Conservation (phyloP, 2,888 invertebrate species). For the Phorcus lineatus region DNA sequence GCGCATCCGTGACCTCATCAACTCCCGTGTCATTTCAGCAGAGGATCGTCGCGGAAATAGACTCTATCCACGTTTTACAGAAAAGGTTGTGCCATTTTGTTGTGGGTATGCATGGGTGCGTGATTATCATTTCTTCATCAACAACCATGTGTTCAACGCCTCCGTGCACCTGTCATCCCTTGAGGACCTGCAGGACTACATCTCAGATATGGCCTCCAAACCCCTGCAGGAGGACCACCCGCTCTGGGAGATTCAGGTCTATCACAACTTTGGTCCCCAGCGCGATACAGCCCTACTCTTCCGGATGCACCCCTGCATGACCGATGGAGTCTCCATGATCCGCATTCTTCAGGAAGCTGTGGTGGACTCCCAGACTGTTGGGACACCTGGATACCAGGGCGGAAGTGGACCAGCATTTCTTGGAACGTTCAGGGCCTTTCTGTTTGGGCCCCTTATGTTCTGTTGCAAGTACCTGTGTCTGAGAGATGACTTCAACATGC, state of each 20-base stretch:
- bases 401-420: constrained; percentile 71
- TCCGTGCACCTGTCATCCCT: constrained; percentile 70
- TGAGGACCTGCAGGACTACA: constrained; percentile 76
- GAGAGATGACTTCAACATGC: constrained; percentile 76
- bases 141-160: constrained; percentile 77
- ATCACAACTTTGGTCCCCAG: constrained; percentile 75
- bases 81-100: constrained; percentile 74
- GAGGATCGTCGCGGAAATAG: constrained; percentile 72
- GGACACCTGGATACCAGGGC: constrained; percentile 35
- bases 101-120: constrained; percentile 78
- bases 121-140: constrained; percentile 77
- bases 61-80: constrained; percentile 77
- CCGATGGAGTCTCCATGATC: constrained; percentile 78
- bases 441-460: constrained; percentile 78
- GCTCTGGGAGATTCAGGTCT: constrained; percentile 78
- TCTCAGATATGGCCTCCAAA: constrained; percentile 75
- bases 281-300: constrained; percentile 77
- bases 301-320: constrained; percentile 78
- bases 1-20: constrained; percentile 76
- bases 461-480: constrained; percentile 76
- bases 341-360: constrained; percentile 74
- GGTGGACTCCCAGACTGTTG: constrained; percentile 62
- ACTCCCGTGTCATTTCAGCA: constrained; percentile 75
- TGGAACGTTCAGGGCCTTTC: constrained; percentile 73
- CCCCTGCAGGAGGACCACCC: constrained; percentile 76